Evolutionary conservation across 2,888 invertebrate genomes (phyloP).

Genomic region (Chymomyza fuscimana): DNA sequence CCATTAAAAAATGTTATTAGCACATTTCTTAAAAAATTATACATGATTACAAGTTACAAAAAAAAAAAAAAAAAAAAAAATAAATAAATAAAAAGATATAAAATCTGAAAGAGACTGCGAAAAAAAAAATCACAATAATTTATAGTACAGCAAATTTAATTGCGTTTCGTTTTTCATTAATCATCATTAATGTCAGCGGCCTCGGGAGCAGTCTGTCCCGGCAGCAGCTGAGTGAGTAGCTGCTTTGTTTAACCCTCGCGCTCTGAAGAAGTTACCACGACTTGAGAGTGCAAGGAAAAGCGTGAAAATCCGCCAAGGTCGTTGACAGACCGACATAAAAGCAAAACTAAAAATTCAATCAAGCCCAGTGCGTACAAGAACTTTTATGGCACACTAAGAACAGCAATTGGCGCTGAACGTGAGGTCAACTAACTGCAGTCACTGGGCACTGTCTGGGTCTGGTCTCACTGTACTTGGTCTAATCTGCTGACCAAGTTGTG

Average conservation of each 20-base stretch:
- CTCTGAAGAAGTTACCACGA: not conserved
- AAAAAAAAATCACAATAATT: conserved; percentile 60
- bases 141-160: conserved; percentile 53
- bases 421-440: conserved; percentile 52
- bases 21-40: not conserved
- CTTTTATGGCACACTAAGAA: not conserved
- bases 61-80: conserved; percentile 29
- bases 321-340: conserved; percentile 7
- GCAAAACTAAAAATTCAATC: conserved; percentile 58
- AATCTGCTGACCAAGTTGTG: conserved; percentile 75
- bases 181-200: conserved; percentile 69
- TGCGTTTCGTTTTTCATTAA: conserved; percentile 62
- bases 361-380: conserved; percentile 21
- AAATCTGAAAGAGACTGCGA: not conserved
- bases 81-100: conserved; percentile 15
- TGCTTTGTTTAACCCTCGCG: not conserved
- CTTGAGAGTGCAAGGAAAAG: conserved; percentile 67
- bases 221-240: not conserved
- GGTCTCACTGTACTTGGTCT: conserved; percentile 48
- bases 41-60: not conserved
- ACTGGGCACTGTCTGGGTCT: not conserved
- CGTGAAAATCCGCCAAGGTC: conserved; percentile 70
- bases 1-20: not conserved
- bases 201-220: not conserved
- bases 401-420: conserved; percentile 41